These are phyloP conservation scores for Cotesia typhae DNA, from an alignment of 1,140 invertebrate species.

Conservation along the genomic window DNA sequence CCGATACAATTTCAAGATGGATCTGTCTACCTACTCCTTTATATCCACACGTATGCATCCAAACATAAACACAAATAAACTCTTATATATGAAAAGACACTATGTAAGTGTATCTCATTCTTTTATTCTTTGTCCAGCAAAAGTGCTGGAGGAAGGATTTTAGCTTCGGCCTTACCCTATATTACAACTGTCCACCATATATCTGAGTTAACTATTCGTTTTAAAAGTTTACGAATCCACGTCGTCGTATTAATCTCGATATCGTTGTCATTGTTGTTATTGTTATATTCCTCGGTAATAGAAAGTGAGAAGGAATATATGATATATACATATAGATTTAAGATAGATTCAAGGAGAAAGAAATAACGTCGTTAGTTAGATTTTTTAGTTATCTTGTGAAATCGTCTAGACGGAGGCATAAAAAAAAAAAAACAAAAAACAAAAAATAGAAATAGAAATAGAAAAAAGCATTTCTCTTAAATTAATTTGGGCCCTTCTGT, in stretches of 20 bases:
- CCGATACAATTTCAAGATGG: slow-evolving; percentile 68
- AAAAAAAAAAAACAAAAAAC: too few species aligned
- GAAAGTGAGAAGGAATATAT: slow-evolving; percentile 1
- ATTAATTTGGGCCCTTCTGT: too few species aligned
- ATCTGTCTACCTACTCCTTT: slow-evolving; percentile 51
- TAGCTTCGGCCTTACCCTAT: slow-evolving; percentile 50
- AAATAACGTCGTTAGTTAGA: slow-evolving; percentile 5
- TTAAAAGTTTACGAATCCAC: slow-evolving; percentile 14
- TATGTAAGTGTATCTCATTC: slow-evolving; percentile 28
- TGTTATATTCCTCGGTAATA: too few species aligned
- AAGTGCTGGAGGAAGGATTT: too few species aligned
- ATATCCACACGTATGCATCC: background rate
- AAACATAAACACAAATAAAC: background rate
- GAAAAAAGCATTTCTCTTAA: background rate
- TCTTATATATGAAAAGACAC: slow-evolving; percentile 8
- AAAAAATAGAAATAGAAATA: background rate
- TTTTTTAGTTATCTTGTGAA: slow-evolving; percentile 12
- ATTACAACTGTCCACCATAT: slow-evolving; percentile 61
- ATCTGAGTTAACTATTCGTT: slow-evolving; percentile 61
- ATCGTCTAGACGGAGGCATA: slow-evolving; percentile 23
- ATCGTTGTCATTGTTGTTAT: too few species aligned
- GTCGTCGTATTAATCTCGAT: too few species aligned
- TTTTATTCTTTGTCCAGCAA: slow-evolving; percentile 26
- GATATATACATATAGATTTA: background rate
- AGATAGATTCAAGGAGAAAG: background rate